Evolutionary conservation across 2,888 invertebrate genomes (phyloP), one percentile per base, ranked within the genome.

Genomic region (Amorpha juglandis): DNA sequence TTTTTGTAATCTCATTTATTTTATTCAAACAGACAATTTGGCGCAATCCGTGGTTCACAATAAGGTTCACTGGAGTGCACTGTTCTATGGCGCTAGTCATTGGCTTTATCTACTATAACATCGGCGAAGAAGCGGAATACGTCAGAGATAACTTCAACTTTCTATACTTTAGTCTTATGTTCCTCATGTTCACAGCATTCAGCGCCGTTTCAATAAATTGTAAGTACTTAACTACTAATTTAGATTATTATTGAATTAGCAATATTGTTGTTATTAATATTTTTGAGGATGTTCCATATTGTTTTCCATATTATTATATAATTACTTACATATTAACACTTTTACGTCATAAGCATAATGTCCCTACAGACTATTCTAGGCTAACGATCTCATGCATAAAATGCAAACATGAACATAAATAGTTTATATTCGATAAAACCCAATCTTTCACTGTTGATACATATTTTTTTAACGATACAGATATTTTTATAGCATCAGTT

Each of bases 121-220:
- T 98, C 76, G 99, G 99, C n/a, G 95, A 95, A 70, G 97, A 98
- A 77, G 98, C 98, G 0, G 95, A 95, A 65, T 95, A 97, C 84
- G 96, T 96, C 19, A 93, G 96, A 71, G 96, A 98, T 84, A 99
- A 98, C 85, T 97, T 97, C 80, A 97, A 97, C 81, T 97, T 97
- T 82, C 94, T 98, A 42, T 98, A 98, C 93, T 99, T 98, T 91
- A 96, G 97, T 70, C 95, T 98, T 64, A 96, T 99, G 95, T 99
- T 99, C 88, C 94, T 98, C 64, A 98, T 98, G 97, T 98, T 98
- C 86, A 98, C 98, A 7, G 97, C 99, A 0, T 97, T 98, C 87
- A 98, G 97, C 90, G 96, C 98, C 14, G 97, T 98, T 67, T 95
- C 97, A 58, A 95, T 98, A 38, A 97, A 96, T 72, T 98, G 99